These are phyloP conservation scores for Lasaia peninsularis DNA, from an alignment of 1,140 invertebrate genomes.

Conservation along the genomic window DNA sequence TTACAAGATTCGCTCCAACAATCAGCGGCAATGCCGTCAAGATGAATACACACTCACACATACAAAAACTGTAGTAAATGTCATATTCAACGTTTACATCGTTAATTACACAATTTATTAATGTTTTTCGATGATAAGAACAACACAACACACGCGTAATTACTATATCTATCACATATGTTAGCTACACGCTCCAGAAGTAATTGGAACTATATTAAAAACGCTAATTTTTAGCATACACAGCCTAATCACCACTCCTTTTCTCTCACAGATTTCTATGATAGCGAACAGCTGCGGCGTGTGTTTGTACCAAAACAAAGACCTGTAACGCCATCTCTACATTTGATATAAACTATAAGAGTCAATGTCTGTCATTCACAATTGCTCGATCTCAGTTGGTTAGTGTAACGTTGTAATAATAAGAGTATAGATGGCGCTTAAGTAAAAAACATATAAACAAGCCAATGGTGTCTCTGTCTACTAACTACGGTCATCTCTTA, in stretches of 20 bases:
- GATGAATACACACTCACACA: constrained; percentile 54
- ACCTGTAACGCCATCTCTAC: constrained; percentile 53
- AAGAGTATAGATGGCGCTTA: constrained; percentile 19
- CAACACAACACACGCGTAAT: constrained; percentile 47
- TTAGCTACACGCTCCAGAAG: constrained; percentile 37
- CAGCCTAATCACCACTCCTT: constrained; percentile 75
- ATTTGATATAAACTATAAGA: background rate
- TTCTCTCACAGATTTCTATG: constrained; percentile 74
- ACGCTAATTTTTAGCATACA: constrained; percentile 64
- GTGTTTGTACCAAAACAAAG: constrained; percentile 74
- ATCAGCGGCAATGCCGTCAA: constrained; percentile 62
- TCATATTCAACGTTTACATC: constrained; percentile 69
- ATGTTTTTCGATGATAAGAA: constrained; percentile 50
- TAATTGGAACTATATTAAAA: constrained; percentile 64
- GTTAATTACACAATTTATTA: constrained; percentile 59
- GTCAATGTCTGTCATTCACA: background rate
- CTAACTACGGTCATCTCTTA: too few relatives aligned
- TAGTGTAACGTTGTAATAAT: background rate
- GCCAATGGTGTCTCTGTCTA: too few relatives aligned
- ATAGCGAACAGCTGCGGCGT: constrained; percentile 76
- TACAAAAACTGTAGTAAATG: constrained; percentile 64
- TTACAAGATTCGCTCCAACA: constrained; percentile 71
- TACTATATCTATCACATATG: constrained; percentile 47
- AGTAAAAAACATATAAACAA: background rate
- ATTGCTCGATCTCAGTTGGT: background rate